phyloP scores from a whole-genome alignment of 37 sponge, comb jelly and placozoan genomes.

The Cladorhizidae sp. region DNA sequence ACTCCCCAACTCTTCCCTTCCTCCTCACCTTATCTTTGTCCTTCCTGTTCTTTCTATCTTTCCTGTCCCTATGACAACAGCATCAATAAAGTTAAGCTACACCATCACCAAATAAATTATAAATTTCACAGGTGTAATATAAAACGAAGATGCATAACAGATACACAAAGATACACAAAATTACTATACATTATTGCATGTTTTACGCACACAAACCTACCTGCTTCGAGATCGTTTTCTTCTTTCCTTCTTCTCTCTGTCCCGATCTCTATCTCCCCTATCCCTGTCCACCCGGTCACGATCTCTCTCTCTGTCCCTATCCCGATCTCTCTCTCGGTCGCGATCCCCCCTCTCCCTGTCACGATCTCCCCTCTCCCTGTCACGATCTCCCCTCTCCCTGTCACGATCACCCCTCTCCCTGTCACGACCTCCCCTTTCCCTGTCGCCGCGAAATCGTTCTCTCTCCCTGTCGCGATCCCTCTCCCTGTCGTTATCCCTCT shows the following conservation, averaged over 20 bases:
- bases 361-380: background rate
- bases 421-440: background rate
- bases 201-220: background rate
- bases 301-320: constrained; percentile 5
- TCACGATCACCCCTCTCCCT: constrained; percentile 24
- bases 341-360: constrained; percentile 21
- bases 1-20: no score
- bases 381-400: constrained; percentile 17
- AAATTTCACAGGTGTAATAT: background rate
- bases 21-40: constrained; percentile 24
- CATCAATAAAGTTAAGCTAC: background rate
- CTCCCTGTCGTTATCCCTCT: background rate
- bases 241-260: constrained; percentile 22
- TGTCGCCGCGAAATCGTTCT: background rate
- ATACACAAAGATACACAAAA: no score
- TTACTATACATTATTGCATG: no score
- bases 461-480: background rate
- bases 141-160: background rate
- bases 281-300: background rate
- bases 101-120: no score
- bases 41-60: constrained; percentile 17
- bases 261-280: constrained; percentile 7
- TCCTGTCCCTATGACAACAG: constrained; percentile 29
- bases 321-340: constrained; percentile 10
- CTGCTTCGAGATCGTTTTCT: no score